Evolutionary conservation across 2,888 invertebrate species (phyloP), one percentile per base, ranked within the genome.

Genomic region (Philhelius pedissequus): DNA sequence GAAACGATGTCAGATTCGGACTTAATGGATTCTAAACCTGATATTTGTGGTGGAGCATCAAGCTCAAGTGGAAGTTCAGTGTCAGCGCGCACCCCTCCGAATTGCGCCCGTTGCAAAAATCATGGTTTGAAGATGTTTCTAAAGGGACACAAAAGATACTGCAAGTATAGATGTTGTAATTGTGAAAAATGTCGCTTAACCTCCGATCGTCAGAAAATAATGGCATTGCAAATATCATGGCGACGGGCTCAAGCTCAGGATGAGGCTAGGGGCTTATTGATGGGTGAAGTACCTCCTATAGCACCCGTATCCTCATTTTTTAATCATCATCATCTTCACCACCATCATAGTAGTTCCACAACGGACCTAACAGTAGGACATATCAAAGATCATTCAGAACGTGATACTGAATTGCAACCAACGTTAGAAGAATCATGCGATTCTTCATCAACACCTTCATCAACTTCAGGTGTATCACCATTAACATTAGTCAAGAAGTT

Each of bases 121-220:
- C 98, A 98, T 92, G 94, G 96, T n/a, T 93, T 96, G 89, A 96
- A 96, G 91, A 95, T 97, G 87, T 95, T 95, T 91, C 93, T 98
- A 86, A 97, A 97, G 92, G 97, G 97, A 15, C 98, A 98, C 93
- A 98, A 98, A 91, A 94, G 97, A 32, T 97, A 97, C 92, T 98
- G 98, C 93, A 94, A 94, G 89, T 97, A 94, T 92, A 95, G 96
- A 86, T 93, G 94, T 90, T 98, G 98, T 92, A 94, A 93, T 82
- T 98, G 98, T 92, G 95, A 95, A 87, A 96, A 96, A 92, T 98
- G 98, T 91, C 94, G 95, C 84, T 92, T 97, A 76, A 97, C 97
- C 0, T 96, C 96, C 0, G 97, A 97, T 89, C 92, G 98, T 56
- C 97, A 97, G 92, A 93, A 96, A 18, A 96, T 97, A 76, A 98